A percentile compares a stretch with the other conserved stretches of the same genome.
These are phyloP conservation scores for Halesus radiatus DNA, from an alignment of 1,140 invertebrate species.

Conservation along the genomic window DNA sequence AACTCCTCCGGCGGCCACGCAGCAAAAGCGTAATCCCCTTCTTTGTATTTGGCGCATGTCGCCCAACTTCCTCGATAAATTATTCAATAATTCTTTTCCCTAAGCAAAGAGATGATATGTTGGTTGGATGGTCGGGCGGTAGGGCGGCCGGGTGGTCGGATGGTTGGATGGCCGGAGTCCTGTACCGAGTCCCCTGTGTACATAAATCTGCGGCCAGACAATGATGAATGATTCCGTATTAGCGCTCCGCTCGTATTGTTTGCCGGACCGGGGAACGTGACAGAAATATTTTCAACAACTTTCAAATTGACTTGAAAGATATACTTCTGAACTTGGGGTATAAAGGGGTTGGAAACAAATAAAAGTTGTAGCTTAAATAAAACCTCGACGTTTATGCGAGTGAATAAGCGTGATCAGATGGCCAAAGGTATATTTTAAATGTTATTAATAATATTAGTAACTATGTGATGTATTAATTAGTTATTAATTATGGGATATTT, in stretches of 20 bases:
- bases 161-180: background rate
- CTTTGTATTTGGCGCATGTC: slow-evolving; percentile 12
- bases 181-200: slow-evolving; percentile 45
- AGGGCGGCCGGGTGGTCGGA: background rate
- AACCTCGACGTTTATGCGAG: background rate
- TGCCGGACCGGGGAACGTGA: slow-evolving; percentile 50
- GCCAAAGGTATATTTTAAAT: no score
- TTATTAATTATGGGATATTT: no score
- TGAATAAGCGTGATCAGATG: background rate
- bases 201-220: slow-evolving; percentile 56
- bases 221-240: slow-evolving; percentile 57
- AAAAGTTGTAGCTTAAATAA: background rate
- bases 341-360: background rate
- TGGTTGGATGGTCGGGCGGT: background rate
- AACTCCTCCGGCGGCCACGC: no score
- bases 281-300: slow-evolving; percentile 48
- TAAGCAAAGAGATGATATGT: slow-evolving; percentile 32
- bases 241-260: slow-evolving; percentile 54
- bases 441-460: no score
- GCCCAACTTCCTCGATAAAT: slow-evolving; percentile 24
- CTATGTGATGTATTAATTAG: no score
- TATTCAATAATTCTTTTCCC: slow-evolving; percentile 33
- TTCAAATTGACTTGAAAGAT: slow-evolving; percentile 27
- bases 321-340: background rate
- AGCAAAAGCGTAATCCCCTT: background rate